These are phyloP conservation scores for Hydractinia symbiolongicarpus DNA, from an alignment of 30 jellyfish, hydroid and myxozoan species.

Conservation along the genomic window DNA sequence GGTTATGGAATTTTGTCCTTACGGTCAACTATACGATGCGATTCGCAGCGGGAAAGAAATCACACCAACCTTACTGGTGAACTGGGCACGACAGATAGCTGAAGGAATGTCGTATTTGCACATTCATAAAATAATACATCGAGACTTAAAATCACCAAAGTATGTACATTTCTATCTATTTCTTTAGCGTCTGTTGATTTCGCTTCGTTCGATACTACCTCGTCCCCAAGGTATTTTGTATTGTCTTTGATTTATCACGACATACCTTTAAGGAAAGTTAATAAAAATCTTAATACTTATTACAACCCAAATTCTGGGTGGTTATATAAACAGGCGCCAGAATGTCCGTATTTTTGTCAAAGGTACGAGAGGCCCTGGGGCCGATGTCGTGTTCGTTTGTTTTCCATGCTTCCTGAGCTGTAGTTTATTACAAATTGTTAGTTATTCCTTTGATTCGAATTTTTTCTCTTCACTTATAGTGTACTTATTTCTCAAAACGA, in stretches of 20 bases:
- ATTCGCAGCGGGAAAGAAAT: slow-evolving; percentile 72
- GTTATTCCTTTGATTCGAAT: too few species aligned
- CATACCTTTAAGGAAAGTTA: too few species aligned
- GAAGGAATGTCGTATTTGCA: slow-evolving; percentile 98
- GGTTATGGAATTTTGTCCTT: slow-evolving; percentile 96
- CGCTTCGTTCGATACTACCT: neutral
- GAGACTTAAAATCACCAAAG: slow-evolving; percentile 99
- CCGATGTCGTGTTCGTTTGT: too few species aligned
- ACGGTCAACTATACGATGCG: slow-evolving; percentile 95
- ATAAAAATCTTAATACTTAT: too few species aligned
- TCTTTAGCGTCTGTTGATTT: neutral
- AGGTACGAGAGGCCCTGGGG: too few species aligned
- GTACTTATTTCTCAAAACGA: slow-evolving; percentile 79
- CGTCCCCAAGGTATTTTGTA: too few species aligned
- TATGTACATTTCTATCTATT: slow-evolving; percentile 19
- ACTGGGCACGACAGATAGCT: slow-evolving; percentile 96
- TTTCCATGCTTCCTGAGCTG: too few species aligned
- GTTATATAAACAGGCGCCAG: too few species aligned
- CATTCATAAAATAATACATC: slow-evolving; percentile 76
- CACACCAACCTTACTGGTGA: slow-evolving; percentile 88
- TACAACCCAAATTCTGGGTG: too few species aligned
- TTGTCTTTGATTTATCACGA: too few species aligned
- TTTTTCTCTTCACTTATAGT: slow-evolving; percentile 22
- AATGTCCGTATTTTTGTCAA: too few species aligned
- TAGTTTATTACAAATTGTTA: too few species aligned